Conservation (phyloP, 2,797 vertebrate species). For the Lemur catta region DNA sequence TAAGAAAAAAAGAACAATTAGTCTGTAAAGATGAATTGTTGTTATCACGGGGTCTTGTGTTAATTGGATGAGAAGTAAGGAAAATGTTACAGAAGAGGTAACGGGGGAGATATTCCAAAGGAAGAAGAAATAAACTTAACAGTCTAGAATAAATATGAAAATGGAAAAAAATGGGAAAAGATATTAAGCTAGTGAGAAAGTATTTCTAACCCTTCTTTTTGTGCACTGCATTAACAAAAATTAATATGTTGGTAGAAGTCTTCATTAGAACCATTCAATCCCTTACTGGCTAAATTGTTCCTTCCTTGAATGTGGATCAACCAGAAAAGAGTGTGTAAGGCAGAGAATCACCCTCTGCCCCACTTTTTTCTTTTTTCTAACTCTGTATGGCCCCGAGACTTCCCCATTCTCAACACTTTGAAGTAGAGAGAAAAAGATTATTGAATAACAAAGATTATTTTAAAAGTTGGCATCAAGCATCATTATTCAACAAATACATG, state of each 20-base stretch:
- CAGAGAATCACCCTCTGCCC: not conserved
- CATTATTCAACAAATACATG: not conserved
- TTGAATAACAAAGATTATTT: not conserved
- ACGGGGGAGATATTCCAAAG: not conserved
- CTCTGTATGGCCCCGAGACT: no score
- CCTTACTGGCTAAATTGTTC: not conserved
- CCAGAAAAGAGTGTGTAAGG: not conserved
- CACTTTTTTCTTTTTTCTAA: not conserved
- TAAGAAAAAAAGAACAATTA: not conserved
- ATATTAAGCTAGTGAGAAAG: not conserved
- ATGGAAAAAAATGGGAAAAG: not conserved
- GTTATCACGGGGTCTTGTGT: not conserved
- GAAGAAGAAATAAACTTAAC: not conserved
- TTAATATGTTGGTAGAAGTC: not conserved
- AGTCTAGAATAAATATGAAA: not conserved
- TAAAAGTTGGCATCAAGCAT: not conserved
- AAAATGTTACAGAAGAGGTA: not conserved
- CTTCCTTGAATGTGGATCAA: not conserved
- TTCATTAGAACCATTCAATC: not conserved
- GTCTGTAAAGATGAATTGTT: not conserved
- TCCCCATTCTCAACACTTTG: not conserved
- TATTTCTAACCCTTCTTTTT: not conserved
- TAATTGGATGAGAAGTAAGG: not conserved
- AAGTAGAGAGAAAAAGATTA: not conserved
- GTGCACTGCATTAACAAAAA: not conserved